phyloP scores from a whole-genome alignment of 2,113 vertebrate species.

The Mastomys natalensis region DNA sequence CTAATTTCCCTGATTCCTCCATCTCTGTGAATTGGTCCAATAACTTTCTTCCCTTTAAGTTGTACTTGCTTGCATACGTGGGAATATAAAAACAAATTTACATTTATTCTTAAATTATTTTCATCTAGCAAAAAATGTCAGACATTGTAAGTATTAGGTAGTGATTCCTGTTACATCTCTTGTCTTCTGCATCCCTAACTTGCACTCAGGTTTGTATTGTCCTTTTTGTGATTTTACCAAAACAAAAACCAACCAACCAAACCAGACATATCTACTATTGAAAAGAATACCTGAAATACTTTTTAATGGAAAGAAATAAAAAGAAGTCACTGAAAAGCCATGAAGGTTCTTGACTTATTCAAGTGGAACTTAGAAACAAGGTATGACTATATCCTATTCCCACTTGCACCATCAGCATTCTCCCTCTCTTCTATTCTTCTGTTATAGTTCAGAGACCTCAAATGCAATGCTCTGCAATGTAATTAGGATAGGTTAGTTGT shows the following conservation, averaged over 20 bases:
- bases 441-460: neutral
- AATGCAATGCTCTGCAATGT: neutral
- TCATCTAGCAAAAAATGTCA: neutral
- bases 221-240: neutral
- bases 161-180: neutral
- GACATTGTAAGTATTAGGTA: neutral
- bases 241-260: too few species aligned
- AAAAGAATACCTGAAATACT: neutral
- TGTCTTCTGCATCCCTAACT: neutral
- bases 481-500: neutral
- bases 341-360: neutral
- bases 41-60: neutral
- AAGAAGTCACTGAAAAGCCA: neutral
- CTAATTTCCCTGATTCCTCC: neutral
- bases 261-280: neutral
- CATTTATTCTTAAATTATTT: neutral
- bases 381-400: neutral
- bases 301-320: neutral
- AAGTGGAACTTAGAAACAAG: neutral
- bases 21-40: neutral
- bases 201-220: neutral
- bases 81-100: neutral
- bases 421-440: neutral
- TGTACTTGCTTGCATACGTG: neutral
- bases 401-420: fast-evolving